Percentiles rank a stretch among this genome's conserved stretches.
Evolutionary conservation across 2,113 vertebrate species (phyloP).

Genomic region (Notothenia coriiceps): DNA sequence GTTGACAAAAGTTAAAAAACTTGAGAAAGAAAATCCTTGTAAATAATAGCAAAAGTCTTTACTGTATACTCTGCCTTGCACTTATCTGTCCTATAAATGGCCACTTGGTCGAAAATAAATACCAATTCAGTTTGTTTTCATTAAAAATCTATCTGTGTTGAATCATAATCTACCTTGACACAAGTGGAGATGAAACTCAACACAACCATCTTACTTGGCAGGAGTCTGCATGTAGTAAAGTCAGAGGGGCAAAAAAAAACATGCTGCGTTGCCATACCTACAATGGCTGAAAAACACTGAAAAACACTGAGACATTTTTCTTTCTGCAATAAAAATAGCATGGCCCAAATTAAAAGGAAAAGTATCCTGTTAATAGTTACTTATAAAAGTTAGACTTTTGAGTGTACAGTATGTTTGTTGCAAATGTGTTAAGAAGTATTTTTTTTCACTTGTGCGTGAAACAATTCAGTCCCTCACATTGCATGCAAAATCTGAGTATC

Average conservation of each 20-base stretch:
- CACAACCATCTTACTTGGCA: not conserved
- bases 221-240: not conserved
- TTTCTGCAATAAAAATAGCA: not conserved
- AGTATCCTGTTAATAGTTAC: too few relatives aligned
- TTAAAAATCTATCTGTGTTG: not conserved
- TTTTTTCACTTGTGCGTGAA: not conserved
- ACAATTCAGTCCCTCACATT: not conserved
- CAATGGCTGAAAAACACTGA: not conserved
- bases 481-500: not conserved
- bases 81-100: not conserved
- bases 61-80: not conserved
- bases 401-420: not conserved
- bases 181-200: slow-evolving; percentile 2
- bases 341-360: not conserved
- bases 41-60: not conserved
- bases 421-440: not conserved
- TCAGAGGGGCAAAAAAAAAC: too few relatives aligned
- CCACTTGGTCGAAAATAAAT: not conserved
- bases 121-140: not conserved
- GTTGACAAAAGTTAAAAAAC: slow-evolving; percentile 3
- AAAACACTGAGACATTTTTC: not conserved
- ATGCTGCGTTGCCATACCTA: not conserved
- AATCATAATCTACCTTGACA: slow-evolving; percentile 11
- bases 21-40: not conserved
- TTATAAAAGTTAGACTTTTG: too few relatives aligned